Evolutionary conservation across 2,888 invertebrate species (phyloP).

Genomic region (Microctonus hyperodae): DNA sequence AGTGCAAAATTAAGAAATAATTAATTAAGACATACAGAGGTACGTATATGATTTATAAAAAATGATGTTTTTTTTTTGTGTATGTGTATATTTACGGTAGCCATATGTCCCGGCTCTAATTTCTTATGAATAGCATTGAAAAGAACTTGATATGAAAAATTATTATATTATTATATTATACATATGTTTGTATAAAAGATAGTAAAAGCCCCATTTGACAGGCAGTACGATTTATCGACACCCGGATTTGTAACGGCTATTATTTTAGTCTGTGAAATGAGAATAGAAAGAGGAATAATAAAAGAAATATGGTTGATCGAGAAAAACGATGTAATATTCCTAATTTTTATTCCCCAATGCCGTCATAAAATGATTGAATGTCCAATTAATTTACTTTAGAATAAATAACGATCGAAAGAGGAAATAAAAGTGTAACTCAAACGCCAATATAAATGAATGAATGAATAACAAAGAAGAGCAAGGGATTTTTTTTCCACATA

Average conservation of each 20-base stretch:
- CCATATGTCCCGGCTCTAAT: background rate
- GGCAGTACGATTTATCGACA: constrained; percentile 21
- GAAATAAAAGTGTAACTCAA: constrained; percentile 14
- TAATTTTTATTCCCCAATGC: constrained; percentile 19
- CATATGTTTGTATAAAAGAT: too few relatives aligned
- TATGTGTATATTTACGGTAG: background rate
- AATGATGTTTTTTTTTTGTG: background rate
- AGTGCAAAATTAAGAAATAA: background rate
- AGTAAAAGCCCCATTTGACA: background rate
- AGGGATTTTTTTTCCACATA: too few relatives aligned
- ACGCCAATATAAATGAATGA: too few relatives aligned
- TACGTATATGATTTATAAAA: background rate
- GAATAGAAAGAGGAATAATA: background rate
- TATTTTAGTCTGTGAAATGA: constrained; percentile 8
- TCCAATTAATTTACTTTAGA: constrained; percentile 31
- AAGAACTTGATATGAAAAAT: background rate
- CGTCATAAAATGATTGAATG: constrained; percentile 34
- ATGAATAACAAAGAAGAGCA: too few relatives aligned
- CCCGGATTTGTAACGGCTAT: constrained; percentile 19
- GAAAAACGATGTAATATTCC: constrained; percentile 4
- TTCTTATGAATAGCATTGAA: background rate
- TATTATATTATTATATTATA: background rate
- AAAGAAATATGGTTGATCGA: constrained; percentile 4
- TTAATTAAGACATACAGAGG: background rate
- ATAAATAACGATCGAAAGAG: constrained; percentile 1